Conservation (phyloP, 2,797 vertebrate species). For the Amblyopsis hoosieri region DNA sequence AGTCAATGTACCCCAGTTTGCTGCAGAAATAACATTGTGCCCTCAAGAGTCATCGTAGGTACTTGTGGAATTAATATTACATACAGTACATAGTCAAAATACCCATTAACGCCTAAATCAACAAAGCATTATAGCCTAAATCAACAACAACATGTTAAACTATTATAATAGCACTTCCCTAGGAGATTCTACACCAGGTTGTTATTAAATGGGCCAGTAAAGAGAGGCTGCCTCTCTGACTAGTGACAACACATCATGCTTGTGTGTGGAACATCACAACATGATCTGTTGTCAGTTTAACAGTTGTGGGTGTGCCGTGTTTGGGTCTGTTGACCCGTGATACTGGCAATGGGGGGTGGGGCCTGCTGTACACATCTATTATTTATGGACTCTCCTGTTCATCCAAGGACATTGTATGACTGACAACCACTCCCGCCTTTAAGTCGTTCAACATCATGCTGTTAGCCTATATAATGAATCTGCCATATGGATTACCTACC, state of each 20-base stretch:
- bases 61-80: no score
- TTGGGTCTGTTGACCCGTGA: conserved; percentile 12
- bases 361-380: conserved; percentile 51
- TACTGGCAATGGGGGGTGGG: conserved; percentile 9
- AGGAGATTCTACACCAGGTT: conserved; percentile 22
- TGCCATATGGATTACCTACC: conserved; percentile 69
- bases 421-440: not conserved
- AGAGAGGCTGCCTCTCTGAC: not conserved
- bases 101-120: no score
- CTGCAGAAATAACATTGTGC: no score
- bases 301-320: conserved; percentile 12
- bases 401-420: no score
- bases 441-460: not conserved
- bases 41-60: no score
- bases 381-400: conserved; percentile 37
- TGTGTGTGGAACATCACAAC: conserved; percentile 14
- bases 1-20: no score
- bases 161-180: not conserved
- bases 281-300: no score
- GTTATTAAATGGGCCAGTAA: conserved; percentile 23
- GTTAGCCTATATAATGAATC: conserved; percentile 20
- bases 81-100: no score
- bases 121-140: no score
- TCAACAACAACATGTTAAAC: conserved; percentile 18
- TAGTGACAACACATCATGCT: not conserved